Base-by-base conservation (phyloP, 2,888 invertebrate species). In the Tenthredo distinguenda region DNA sequence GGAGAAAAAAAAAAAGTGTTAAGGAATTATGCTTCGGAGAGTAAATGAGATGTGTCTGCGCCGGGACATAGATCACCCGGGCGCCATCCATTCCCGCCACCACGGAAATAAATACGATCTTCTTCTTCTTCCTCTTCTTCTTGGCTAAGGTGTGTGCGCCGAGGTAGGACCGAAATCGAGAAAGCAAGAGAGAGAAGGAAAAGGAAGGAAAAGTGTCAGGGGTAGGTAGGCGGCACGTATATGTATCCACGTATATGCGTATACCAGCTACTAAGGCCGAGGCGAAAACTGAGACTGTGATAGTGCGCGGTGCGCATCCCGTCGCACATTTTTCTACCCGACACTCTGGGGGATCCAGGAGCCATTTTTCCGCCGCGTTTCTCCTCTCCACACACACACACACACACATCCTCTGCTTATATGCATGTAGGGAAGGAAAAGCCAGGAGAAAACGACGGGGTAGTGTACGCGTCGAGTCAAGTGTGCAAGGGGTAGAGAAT, bases 41-140 rank as follows among this genome's bases (percentile, higher is more conserved):
- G 94, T 94, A 94, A 94, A 94, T 94, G 94, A 94, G 94, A 94
- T 94, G 94, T 94, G 94, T 94, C 94, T 94, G 91, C 91, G 89
- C 90, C 87, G 88, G 87, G 87, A 88, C 89, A 88, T 89, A 88
- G 87, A 89, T 89, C 89, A 89, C 88, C 88, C 82, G 84, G 87
- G 86, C 87, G 86, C 88, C 88, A 88, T 88, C 88, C 87, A 88
- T 88, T 88, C 85, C 87, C 85, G 87, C 86, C 87, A 82, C 87
- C 89, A 90, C 89, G 91, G 91, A 92, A 92, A 92, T 92, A 92
- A 92, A 92, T 91, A 92, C 92, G 91, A 91, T 91, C 90, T 88
- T 87, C 90, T 86, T 87, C 76, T 76, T 47, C 76, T 43, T 47
- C 12, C 58, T 76, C 85, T 84, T 84, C 82, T 84, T 84, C 77